These are phyloP conservation scores for Drosophila monieri DNA, from an alignment of 2,888 invertebrate genomes.

Conservation along the genomic window DNA sequence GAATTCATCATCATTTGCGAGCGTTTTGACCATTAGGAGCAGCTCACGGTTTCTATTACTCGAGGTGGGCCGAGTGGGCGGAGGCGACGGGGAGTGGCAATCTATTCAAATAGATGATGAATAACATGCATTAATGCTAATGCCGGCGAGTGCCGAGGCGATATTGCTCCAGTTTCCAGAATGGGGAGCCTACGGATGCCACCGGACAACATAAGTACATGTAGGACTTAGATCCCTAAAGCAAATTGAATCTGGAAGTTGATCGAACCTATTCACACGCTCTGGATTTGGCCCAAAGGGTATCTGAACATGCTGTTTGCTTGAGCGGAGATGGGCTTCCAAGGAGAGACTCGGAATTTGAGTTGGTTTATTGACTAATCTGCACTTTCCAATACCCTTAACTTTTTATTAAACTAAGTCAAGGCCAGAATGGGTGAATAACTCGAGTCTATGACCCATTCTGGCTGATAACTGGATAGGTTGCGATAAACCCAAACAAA, in stretches of 20 bases:
- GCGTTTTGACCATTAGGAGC: slow-evolving; percentile 44
- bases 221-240: not conserved
- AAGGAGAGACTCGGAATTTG: too few relatives aligned
- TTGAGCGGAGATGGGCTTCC: not conserved
- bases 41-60: slow-evolving; percentile 29
- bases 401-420: not conserved
- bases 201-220: not conserved
- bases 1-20: slow-evolving; percentile 51
- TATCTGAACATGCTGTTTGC: not conserved
- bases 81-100: slow-evolving; percentile 9
- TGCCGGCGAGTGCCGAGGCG: slow-evolving; percentile 8
- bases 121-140: slow-evolving; percentile 46
- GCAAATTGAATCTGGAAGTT: not conserved
- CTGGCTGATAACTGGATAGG: not conserved
- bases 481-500: too few relatives aligned
- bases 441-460: too few relatives aligned
- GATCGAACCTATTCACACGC: not conserved
- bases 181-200: not conserved
- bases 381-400: not conserved
- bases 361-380: not conserved
- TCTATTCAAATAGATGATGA: slow-evolving; percentile 54
- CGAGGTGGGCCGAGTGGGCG: not conserved
- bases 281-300: not conserved
- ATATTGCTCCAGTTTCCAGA: slow-evolving; percentile 3
- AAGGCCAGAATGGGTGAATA: not conserved